A percentile compares a stretch with the other conserved stretches of the same genome.
These are phyloP conservation scores for Oligia strigilis DNA, from an alignment of 2,888 invertebrate genomes.

Conservation along the genomic window DNA sequence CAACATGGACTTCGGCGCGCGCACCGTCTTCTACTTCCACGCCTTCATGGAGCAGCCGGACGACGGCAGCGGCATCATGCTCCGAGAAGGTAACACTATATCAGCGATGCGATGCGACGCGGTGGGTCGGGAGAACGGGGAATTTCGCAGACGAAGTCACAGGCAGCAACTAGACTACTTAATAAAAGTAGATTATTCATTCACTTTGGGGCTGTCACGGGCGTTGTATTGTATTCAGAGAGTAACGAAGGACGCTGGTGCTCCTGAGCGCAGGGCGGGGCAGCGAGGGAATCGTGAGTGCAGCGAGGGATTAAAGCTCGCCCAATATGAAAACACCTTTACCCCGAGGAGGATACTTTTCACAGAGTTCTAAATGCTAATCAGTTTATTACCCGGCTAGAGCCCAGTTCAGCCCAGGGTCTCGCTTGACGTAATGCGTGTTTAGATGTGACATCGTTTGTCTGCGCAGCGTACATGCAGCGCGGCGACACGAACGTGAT, in stretches of 20 bases:
- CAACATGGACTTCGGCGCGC: conserved; percentile 90
- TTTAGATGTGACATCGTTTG: not conserved
- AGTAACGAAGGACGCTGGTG: not conserved
- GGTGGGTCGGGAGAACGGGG: too few species aligned
- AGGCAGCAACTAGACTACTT: not conserved
- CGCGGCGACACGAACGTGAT: conserved; percentile 91
- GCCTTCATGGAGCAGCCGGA: conserved; percentile 92
- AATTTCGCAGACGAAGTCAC: too few species aligned
- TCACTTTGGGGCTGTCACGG: not conserved
- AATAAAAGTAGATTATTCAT: not conserved
- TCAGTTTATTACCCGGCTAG: not conserved
- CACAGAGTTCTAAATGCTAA: not conserved
- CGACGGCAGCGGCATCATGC: conserved; percentile 88
- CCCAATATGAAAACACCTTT: not conserved
- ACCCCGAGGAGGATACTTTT: not conserved
- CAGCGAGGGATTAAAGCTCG: not conserved
- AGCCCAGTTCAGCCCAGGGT: not conserved
- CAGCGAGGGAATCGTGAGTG: not conserved
- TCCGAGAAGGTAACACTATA: conserved; percentile 84
- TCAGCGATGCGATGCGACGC: too few species aligned
- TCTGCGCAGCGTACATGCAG: conserved; percentile 87
- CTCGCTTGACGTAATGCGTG: not conserved
- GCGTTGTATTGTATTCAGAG: too few species aligned
- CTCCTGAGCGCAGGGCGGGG: not conserved
- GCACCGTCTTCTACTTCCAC: conserved; percentile 91